Evolutionary conservation across 2,888 invertebrate genomes (phyloP).

Genomic region (Conops quadrifasciatus): DNA sequence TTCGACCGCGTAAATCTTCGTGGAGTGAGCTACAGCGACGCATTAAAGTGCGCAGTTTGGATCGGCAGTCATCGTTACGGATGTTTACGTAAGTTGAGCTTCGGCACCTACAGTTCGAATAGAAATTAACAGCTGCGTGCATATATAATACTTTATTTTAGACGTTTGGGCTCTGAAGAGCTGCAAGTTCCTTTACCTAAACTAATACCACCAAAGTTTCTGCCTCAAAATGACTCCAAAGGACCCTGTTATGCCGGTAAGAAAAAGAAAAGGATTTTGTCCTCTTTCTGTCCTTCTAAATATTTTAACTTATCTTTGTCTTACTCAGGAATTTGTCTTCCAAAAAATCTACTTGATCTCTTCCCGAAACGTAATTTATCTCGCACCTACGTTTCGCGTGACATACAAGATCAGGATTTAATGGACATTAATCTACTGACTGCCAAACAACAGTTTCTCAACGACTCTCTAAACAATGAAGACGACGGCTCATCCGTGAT

Average conservation of each 20-base stretch:
- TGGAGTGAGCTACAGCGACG: constrained; percentile 59
- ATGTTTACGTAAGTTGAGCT: constrained; percentile 59
- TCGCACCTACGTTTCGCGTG: constrained; percentile 64
- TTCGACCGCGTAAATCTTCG: constrained; percentile 56
- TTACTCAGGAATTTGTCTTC: constrained; percentile 61
- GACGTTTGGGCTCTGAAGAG: constrained; percentile 58
- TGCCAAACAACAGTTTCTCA: constrained; percentile 58
- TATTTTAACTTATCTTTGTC: constrained; percentile 2
- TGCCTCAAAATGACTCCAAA: constrained; percentile 59
- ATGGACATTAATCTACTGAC: constrained; percentile 58
- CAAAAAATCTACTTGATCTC: constrained; percentile 63
- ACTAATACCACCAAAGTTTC: constrained; percentile 60
- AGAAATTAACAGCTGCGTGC: background rate
- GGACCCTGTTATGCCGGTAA: constrained; percentile 64
- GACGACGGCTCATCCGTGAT: constrained; percentile 62
- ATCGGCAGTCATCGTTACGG: constrained; percentile 58
- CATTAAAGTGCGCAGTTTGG: constrained; percentile 61
- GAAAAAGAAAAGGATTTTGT: background rate
- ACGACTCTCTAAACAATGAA: constrained; percentile 61
- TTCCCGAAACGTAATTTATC: constrained; percentile 60
- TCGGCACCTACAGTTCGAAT: no score
- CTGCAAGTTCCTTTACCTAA: constrained; percentile 59
- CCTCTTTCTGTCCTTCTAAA: background rate
- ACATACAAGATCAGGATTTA: constrained; percentile 62
- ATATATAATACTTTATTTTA: constrained; percentile 35